A percentile compares a stretch with the other conserved stretches of the same genome.
Evolutionary conservation across 2,888 invertebrate species (phyloP).

Genomic region (Conchocele bisecta): DNA sequence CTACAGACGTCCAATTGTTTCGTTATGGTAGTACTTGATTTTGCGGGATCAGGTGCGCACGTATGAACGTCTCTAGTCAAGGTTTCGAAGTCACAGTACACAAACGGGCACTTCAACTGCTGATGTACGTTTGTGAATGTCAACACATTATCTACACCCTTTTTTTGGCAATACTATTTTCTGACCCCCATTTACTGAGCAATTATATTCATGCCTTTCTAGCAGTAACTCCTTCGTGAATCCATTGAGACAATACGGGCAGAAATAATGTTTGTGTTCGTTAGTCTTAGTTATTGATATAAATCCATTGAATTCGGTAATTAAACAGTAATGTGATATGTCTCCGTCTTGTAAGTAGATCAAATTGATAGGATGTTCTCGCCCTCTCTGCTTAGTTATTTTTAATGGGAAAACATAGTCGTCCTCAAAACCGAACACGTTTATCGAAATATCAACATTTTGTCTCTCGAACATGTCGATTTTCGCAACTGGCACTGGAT

Average conservation of each 20-base stretch:
- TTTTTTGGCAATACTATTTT: neutral
- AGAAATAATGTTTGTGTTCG: neutral
- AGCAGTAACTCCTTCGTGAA: neutral
- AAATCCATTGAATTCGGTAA: neutral
- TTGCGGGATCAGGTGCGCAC: neutral
- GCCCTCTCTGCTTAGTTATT: conserved; percentile 25
- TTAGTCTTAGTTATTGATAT: conserved; percentile 1
- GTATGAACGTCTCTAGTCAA: neutral
- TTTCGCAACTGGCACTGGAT: conserved; percentile 22
- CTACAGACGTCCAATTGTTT: neutral
- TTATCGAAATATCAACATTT: conserved; percentile 32
- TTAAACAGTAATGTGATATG: conserved; percentile 23
- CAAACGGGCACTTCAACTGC: neutral
- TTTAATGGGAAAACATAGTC: conserved; percentile 19
- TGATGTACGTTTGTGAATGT: neutral
- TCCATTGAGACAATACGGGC: conserved; percentile 18
- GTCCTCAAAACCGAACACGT: conserved; percentile 36
- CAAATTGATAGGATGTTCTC: conserved; percentile 13
- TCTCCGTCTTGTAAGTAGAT: conserved; percentile 1
- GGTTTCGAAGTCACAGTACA: conserved; percentile 2
- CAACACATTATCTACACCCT: neutral
- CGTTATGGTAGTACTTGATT: neutral
- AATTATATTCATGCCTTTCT: neutral
- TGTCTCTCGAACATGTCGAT: conserved; percentile 38
- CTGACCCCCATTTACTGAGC: neutral